Base-by-base conservation (phyloP, 2,888 invertebrate genomes). In the Mythimna lalbum region DNA sequence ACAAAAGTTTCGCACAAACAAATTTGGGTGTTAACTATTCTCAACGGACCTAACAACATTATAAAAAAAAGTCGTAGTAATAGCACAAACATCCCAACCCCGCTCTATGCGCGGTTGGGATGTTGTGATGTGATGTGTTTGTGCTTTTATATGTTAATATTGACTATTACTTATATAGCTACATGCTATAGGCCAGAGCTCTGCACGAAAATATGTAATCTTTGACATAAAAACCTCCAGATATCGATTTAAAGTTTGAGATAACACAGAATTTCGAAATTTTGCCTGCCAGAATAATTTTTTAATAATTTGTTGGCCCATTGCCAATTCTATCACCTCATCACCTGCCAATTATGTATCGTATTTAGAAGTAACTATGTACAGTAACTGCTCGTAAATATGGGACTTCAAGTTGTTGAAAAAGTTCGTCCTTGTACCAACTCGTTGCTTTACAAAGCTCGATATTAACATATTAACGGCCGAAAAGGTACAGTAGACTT, bases 191-290 rank as follows among this genome's bases (percentile, higher is more conserved):
- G n/a, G n/a, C n/a, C n/a, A n/a, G n/a, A n/a, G n/a, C 7, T 50
- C 17, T 39, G 21, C 12, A 21, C 53, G 39, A 57, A 57, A 69
- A 70, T 33, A 70, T 39, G 50, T 57, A 31, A 49, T 39, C 19
- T 39, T 23, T 47, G 47, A 56, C 53, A 67, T 47, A 7, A 47
- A 39, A 47, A 55, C 68, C 43, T 55, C 23, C 69, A 69, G 27
- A 68, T 69, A 56, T n/a, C 43, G 47, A 67, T 69, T 65, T 39
- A 17, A 17, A n/a, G 19, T 52, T 21, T 17, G 9, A 31, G 31
- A 31, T 33, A 21, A 49, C n/a, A 17, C 1, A 21, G 2, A 39
- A 53, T 67, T 53, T 67, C 0, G 1, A 23, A 53, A 23, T 43
- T 21, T 31, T 67, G 17, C 12, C 27, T 23, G n/a, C 3, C 17